These are phyloP conservation scores for Nomada lathburiana DNA, from an alignment of 2,888 invertebrate genomes.

Conservation along the genomic window DNA sequence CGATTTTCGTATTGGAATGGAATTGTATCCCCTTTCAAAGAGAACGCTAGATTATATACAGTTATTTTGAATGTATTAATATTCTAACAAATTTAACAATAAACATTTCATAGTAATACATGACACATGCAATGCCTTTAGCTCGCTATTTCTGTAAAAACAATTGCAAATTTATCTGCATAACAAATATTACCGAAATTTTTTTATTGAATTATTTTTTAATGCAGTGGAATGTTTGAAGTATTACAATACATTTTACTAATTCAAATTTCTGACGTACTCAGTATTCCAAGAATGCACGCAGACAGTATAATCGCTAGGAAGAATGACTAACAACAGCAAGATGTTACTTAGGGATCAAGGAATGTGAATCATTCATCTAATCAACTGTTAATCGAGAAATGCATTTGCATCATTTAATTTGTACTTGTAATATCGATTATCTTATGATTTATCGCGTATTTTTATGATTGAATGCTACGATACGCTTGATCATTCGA, in stretches of 20 bases:
- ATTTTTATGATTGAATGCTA: conserved; percentile 30
- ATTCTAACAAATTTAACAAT: no score
- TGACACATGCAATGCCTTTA: no score
- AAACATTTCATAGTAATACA: no score
- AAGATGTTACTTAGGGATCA: conserved; percentile 20
- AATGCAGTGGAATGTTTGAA: no score
- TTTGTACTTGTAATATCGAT: conserved; percentile 28
- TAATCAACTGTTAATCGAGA: conserved; percentile 30
- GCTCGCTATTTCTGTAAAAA: no score
- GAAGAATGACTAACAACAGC: background rate
- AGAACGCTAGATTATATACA: no score
- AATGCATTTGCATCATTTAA: conserved; percentile 45
- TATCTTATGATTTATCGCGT: conserved; percentile 51
- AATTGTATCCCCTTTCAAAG: no score
- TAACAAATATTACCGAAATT: no score
- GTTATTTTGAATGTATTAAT: no score
- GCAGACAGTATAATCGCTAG: background rate
- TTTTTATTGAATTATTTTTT: no score
- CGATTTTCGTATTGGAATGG: no score
- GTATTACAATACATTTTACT: background rate
- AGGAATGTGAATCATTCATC: conserved; percentile 36
- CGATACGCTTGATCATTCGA: conserved; percentile 9
- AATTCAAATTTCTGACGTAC: background rate
- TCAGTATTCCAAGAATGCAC: conserved; percentile 10
- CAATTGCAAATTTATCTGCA: no score